These are phyloP conservation scores for Melanotaenia pygmaea DNA, from an alignment of 2,797 vertebrate genomes.

Conservation along the genomic window DNA sequence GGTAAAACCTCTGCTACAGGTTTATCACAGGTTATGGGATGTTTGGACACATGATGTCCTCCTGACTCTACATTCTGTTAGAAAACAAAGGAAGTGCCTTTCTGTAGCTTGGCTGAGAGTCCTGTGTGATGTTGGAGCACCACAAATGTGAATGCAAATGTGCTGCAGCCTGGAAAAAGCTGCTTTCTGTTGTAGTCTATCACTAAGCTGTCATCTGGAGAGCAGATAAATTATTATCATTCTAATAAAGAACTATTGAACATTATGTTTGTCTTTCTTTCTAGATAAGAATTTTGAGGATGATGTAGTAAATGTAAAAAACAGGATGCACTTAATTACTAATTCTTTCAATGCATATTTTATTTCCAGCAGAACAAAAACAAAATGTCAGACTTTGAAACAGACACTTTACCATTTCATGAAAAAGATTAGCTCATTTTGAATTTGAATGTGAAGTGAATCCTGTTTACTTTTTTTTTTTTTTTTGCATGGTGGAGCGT, in stretches of 20 bases:
- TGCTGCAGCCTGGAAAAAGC: neutral
- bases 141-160: neutral
- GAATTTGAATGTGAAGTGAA: no score
- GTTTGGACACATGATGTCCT: neutral
- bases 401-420: no score
- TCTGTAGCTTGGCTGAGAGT: neutral
- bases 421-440: no score
- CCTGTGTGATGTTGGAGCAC: neutral
- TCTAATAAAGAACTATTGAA: neutral
- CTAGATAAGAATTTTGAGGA: neutral
- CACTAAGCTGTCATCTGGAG: neutral
- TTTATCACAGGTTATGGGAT: neutral
- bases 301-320: neutral
- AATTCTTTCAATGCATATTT: no score
- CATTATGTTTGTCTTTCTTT: neutral
- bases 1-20: neutral
- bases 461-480: no score
- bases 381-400: no score
- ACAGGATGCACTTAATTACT: no score
- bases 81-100: conserved; percentile 2
- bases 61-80: neutral
- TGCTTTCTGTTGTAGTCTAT: neutral
- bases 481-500: no score
- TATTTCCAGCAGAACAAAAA: neutral
- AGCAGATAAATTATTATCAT: neutral